Conservation (phyloP, 2,888 invertebrate species). For the Apomyelois bistriatella region DNA sequence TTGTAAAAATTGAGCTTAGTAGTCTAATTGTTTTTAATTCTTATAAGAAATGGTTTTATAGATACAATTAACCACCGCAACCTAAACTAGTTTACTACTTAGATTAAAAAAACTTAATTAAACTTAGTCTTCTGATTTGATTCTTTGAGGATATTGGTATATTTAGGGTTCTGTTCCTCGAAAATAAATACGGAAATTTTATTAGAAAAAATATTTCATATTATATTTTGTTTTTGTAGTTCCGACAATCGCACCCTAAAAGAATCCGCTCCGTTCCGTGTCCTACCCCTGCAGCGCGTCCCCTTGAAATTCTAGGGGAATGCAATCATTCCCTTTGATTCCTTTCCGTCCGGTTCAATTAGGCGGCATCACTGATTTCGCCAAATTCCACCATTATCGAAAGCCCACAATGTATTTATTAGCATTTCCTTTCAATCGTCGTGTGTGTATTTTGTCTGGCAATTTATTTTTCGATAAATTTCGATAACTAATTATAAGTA, state of each 20-base stretch:
- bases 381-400: conserved; percentile 30
- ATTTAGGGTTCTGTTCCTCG: too few relatives aligned
- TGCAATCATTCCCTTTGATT: conserved; percentile 38
- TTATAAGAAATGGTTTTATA: too few relatives aligned
- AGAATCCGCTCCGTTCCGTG: conserved; percentile 39
- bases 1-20: too few relatives aligned
- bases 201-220: too few relatives aligned
- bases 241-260: conserved; percentile 40
- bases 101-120: too few relatives aligned
- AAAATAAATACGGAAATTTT: too few relatives aligned
- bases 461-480: not conserved
- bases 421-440: conserved; percentile 8
- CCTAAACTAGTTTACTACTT: too few relatives aligned
- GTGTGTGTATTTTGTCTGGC: not conserved
- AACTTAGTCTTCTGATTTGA: too few relatives aligned
- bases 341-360: conserved; percentile 76
- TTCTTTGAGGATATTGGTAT: too few relatives aligned
- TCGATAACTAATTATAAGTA: not conserved
- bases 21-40: too few relatives aligned
- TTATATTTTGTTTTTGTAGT: not conserved
- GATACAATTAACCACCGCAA: too few relatives aligned
- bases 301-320: conserved; percentile 68
- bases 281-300: conserved; percentile 38
- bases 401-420: conserved; percentile 13
- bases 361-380: conserved; percentile 68